These are phyloP conservation scores for Florisuga fusca DNA, from an alignment of 2,797 vertebrate genomes.

Conservation along the genomic window DNA sequence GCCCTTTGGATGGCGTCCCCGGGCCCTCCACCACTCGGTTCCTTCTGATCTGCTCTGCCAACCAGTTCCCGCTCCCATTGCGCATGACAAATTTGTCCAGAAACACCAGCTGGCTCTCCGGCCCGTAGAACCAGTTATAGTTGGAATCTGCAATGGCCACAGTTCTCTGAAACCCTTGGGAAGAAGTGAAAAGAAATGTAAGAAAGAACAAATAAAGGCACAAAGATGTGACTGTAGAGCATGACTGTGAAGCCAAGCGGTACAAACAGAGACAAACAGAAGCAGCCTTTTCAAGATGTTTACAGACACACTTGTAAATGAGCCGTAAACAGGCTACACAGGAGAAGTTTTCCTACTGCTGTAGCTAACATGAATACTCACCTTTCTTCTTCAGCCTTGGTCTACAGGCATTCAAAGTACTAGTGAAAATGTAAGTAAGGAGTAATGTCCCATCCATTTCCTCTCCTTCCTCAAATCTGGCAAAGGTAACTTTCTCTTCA, in stretches of 20 bases:
- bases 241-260: neutral
- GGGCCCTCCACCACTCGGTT: constrained; percentile 91
- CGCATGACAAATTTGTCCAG: constrained; percentile 95
- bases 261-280: neutral
- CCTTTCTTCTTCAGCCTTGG: neutral
- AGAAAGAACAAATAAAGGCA: constrained; percentile 26
- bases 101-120: constrained; percentile 97
- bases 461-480: neutral
- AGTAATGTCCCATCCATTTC: neutral
- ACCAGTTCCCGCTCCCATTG: constrained; percentile 97
- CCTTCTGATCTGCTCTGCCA: constrained; percentile 91
- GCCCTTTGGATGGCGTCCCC: constrained; percentile 92
- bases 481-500: neutral
- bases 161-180: constrained; percentile 93
- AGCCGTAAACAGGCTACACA: neutral
- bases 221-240: neutral
- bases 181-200: constrained; percentile 38
- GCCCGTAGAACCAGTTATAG: constrained; percentile 99
- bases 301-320: neutral
- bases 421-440: neutral
- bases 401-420: neutral
- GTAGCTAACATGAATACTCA: neutral
- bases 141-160: constrained; percentile 98
- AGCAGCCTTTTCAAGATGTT: constrained; percentile 16
- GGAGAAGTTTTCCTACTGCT: constrained; percentile 4